These are phyloP conservation scores for Candoia aspera DNA, from an alignment of 2,113 vertebrate genomes.

Conservation along the genomic window DNA sequence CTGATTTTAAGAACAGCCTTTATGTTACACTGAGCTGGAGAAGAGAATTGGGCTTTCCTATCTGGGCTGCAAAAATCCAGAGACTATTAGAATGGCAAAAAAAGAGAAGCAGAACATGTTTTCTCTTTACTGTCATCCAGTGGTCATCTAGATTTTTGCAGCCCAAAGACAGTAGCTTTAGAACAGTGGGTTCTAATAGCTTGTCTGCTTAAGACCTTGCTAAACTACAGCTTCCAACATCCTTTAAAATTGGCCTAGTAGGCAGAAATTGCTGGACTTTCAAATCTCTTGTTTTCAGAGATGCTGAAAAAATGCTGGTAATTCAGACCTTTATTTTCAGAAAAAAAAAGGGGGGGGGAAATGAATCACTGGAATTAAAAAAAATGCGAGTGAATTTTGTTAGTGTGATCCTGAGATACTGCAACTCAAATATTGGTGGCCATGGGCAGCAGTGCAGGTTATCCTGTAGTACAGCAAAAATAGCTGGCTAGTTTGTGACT, in stretches of 20 bases:
- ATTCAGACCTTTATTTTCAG: too few relatives aligned
- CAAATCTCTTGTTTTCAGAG: too few relatives aligned
- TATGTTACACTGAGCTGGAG: background rate
- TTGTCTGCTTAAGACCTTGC: background rate
- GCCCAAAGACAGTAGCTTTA: background rate
- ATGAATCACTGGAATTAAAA: too few relatives aligned
- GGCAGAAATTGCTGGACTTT: too few relatives aligned
- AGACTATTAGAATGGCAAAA: background rate
- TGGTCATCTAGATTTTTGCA: background rate
- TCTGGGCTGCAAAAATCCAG: background rate
- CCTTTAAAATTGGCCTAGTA: background rate
- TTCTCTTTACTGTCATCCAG: background rate
- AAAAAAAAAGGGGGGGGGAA: too few relatives aligned
- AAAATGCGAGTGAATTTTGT: too few relatives aligned
- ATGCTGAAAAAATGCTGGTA: too few relatives aligned
- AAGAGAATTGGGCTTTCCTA: background rate
- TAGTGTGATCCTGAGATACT: too few relatives aligned
- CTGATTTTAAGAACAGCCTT: background rate
- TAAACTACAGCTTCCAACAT: background rate
- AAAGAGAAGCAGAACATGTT: background rate
- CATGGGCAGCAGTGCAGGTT: too few relatives aligned
- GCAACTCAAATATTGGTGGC: too few relatives aligned
- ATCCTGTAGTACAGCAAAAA: too few relatives aligned
- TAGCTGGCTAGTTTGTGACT: too few relatives aligned
- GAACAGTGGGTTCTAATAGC: background rate